Percentiles rank a stretch among this genome's conserved stretches.
These are phyloP conservation scores for Telenomus remus DNA, from an alignment of 1,140 invertebrate species.

Conservation along the genomic window DNA sequence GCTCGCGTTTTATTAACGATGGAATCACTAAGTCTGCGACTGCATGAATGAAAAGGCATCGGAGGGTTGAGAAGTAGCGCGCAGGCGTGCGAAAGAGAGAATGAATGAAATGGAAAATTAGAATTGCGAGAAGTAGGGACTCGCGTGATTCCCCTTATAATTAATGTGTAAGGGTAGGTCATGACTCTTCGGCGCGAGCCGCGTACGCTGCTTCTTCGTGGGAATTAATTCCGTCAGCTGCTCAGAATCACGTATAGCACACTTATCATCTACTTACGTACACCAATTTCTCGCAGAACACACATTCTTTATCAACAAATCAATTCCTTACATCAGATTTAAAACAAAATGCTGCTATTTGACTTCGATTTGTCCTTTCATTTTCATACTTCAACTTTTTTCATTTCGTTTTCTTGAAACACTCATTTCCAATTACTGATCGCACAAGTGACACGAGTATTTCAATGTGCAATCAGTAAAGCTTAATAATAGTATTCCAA, in stretches of 20 bases:
- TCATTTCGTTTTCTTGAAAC: no score
- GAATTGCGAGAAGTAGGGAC: constrained; percentile 57
- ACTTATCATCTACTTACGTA: background rate
- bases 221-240: constrained; percentile 71
- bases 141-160: constrained; percentile 71
- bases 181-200: constrained; percentile 60
- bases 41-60: constrained; percentile 64
- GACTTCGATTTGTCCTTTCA: no score
- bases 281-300: background rate
- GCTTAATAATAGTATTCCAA: no score
- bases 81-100: constrained; percentile 45
- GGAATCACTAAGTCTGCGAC: constrained; percentile 61
- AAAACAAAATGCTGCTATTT: no score
- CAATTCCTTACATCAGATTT: no score
- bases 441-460: no score
- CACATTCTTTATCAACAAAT: no score
- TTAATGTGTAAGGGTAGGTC: constrained; percentile 75
- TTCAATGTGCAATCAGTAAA: no score
- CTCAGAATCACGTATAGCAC: constrained; percentile 26
- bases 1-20: constrained; percentile 61
- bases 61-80: constrained; percentile 13
- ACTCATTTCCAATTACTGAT: no score
- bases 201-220: constrained; percentile 58
- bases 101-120: constrained; percentile 58
- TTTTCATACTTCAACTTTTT: no score